Percentiles rank a stretch among this genome's conserved stretches.
These are phyloP conservation scores for Kradibia gibbosae DNA, from an alignment of 1,140 invertebrate species.

Conservation along the genomic window DNA sequence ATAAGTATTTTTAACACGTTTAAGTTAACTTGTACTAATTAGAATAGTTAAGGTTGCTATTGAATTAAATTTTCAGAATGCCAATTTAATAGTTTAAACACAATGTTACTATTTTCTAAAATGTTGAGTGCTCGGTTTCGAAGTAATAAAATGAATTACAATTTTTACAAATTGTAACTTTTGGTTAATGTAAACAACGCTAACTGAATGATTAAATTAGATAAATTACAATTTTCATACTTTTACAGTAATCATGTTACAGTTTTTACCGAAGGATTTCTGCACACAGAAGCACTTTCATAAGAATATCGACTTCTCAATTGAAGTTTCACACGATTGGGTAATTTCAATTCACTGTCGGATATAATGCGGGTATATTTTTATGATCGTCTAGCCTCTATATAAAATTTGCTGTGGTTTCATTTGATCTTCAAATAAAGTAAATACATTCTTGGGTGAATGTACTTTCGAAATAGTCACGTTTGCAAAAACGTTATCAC, in stretches of 20 bases:
- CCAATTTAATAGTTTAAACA: too few relatives aligned
- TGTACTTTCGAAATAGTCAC: not conserved
- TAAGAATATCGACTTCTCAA: not conserved
- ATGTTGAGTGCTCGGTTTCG: too few relatives aligned
- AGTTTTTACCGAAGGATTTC: not conserved
- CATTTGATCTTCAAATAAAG: not conserved
- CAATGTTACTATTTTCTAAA: too few relatives aligned
- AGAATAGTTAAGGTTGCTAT: too few relatives aligned
- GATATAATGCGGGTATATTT: not conserved
- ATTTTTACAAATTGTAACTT: too few relatives aligned
- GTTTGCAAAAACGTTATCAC: not conserved
- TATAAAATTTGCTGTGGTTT: not conserved
- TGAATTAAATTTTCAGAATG: too few relatives aligned
- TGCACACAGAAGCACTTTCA: not conserved
- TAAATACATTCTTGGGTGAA: not conserved
- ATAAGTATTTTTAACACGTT: too few relatives aligned
- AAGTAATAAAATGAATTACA: too few relatives aligned
- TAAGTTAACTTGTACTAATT: too few relatives aligned
- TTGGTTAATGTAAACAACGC: too few relatives aligned
- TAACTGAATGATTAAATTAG: not conserved
- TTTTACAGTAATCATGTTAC: not conserved
- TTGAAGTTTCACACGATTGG: not conserved
- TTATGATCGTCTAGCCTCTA: not conserved
- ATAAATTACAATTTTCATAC: not conserved
- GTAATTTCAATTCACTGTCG: not conserved